A percentile compares a stretch with the other conserved stretches of the same genome.
phyloP scores from a whole-genome alignment of 30 jellyfish, hydroid and myxozoan species.

The Turritopsis dohrnii region DNA sequence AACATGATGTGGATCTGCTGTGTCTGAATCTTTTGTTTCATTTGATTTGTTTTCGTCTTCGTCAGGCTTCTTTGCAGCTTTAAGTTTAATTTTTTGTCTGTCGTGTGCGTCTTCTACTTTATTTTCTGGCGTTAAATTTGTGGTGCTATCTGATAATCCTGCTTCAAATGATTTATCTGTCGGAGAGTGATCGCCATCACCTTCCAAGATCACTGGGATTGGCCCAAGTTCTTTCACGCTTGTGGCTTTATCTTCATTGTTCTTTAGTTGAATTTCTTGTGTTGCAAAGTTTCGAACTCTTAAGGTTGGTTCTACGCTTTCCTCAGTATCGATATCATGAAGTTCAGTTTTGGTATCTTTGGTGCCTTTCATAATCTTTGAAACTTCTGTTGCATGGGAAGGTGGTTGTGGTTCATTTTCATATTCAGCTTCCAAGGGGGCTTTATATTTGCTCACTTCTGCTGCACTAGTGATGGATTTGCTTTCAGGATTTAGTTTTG shows the following conservation, averaged over 20 bases:
- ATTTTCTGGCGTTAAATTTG: background rate
- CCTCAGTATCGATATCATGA: background rate
- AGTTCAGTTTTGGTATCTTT: background rate
- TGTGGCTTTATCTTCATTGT: background rate
- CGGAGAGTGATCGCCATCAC: background rate
- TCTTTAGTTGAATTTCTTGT: background rate
- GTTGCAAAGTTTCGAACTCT: background rate
- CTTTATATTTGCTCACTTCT: background rate
- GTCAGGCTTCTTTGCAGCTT: background rate
- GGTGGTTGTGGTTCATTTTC: slow-evolving; percentile 20
- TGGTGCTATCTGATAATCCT: slow-evolving; percentile 28
- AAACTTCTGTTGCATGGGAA: background rate
- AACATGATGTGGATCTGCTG: background rate
- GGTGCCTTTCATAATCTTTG: background rate
- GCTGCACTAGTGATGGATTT: background rate
- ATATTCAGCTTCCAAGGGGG: slow-evolving; percentile 11
- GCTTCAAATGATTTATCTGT: slow-evolving; percentile 38
- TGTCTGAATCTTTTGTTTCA: background rate
- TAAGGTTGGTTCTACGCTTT: background rate
- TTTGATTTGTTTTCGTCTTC: slow-evolving; percentile 1
- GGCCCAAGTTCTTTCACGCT: background rate
- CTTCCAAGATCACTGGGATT: background rate
- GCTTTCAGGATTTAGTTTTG: background rate
- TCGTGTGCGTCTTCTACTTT: slow-evolving; percentile 3
- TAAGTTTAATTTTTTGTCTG: slow-evolving; percentile 7